Evolutionary conservation across 2,113 vertebrate genomes (phyloP), one percentile per base, ranked within the genome.

Genomic region (Zeus faber): DNA sequence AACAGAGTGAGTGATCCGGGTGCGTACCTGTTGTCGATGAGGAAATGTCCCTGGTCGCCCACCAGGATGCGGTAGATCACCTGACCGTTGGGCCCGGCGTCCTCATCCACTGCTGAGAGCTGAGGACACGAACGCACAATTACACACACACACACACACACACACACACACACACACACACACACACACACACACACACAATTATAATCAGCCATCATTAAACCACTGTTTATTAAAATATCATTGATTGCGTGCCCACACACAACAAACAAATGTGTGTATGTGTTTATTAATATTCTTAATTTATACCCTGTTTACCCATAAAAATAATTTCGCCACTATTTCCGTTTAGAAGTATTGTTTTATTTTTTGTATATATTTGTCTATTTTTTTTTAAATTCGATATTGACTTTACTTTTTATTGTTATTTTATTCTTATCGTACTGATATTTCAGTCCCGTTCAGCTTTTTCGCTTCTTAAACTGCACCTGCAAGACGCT

Each of bases 61-160:
- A 89, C 92, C 74, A 97, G 71, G 58, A 98, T 96, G 41, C 91
- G 89, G 40, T 97, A 98, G 2, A 74, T 88, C 48, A 98, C 87
- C 69, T 85, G 70, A 9, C 96, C 95, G 0, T 98, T 99, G 54
- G 84, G 71, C 64, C 93, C 95, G 66, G 93, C 92, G 55, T 99
- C 97, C 0, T 89, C 85, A 37, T 99, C 96, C 0, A 89, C 65
- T 0, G 97, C 96, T 1, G 90, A 92, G 77, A 98, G 88, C 97
- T 99, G 82, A 17, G 85, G 33, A 89, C 69, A 77, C 56, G 14
- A 16, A 49, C 24, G 20, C 23, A 29, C n/a, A 23, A 7, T 16
- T 0, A 62, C 4, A 63, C 4, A 58, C 24, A 70, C 8, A 18
- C 5, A 53, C 44, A 46, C 44, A 46, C 11, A 10, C 21, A 24